A percentile compares a stretch with the other conserved stretches of the same genome.
Evolutionary conservation across 2,113 vertebrate genomes (phyloP).

Genomic region (Sylvicapra grimmia): DNA sequence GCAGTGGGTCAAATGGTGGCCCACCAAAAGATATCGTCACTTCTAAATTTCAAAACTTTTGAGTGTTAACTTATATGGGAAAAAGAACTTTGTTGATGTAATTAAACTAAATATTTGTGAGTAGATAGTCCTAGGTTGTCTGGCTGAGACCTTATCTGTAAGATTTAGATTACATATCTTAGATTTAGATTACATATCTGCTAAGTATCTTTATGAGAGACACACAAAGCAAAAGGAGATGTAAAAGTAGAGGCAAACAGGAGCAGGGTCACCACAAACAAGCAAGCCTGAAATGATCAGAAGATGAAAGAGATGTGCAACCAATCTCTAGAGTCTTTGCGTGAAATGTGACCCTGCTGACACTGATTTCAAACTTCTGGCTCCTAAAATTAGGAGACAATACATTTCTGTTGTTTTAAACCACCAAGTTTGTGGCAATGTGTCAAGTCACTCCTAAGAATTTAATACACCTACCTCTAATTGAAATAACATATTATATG

Average conservation of each 20-base stretch:
- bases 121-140: neutral
- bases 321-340: neutral
- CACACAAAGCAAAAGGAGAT: neutral
- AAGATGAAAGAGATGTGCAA: neutral
- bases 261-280: neutral
- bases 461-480: neutral
- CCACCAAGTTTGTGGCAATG: neutral
- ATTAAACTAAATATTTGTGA: neutral
- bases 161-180: no score
- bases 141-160: neutral
- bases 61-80: neutral
- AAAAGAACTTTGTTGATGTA: neutral
- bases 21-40: no score
- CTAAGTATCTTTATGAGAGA: neutral
- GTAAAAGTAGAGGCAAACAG: neutral
- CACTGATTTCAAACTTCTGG: neutral
- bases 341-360: no score
- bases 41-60: neutral
- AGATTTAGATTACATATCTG: no score
- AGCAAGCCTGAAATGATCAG: accelerated
- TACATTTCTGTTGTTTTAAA: neutral
- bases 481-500: neutral
- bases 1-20: no score
- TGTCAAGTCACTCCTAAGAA: neutral
- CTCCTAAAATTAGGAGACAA: neutral